A percentile compares a stretch with the other conserved stretches of the same genome.
phyloP scores from a whole-genome alignment of 35 echinoderm and acorn worm species.

The Heliocidaris erythrogramma region DNA sequence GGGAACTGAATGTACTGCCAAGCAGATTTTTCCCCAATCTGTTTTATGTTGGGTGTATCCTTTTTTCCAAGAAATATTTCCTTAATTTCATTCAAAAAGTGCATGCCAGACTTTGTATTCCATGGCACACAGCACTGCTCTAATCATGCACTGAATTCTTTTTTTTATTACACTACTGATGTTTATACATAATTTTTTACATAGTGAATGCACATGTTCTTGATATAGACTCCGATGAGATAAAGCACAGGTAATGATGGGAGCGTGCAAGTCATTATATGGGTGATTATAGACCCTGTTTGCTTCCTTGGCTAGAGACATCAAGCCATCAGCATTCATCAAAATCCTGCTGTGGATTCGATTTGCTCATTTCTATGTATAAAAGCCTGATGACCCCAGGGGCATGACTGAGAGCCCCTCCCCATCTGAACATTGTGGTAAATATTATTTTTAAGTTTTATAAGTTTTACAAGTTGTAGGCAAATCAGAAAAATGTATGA shows the following conservation, averaged over 20 bases:
- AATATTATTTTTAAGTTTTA: not conserved
- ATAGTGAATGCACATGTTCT: not conserved
- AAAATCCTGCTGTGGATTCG: not conserved
- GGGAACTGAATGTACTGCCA: too few relatives aligned
- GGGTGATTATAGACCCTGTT: not conserved
- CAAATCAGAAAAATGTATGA: not conserved
- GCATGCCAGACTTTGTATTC: too few relatives aligned
- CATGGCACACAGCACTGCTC: too few relatives aligned
- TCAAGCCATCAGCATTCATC: constrained; percentile 9
- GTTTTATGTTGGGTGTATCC: too few relatives aligned
- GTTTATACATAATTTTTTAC: not conserved
- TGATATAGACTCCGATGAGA: not conserved
- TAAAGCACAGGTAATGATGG: not conserved
- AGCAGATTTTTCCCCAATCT: too few relatives aligned
- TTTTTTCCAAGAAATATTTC: too few relatives aligned
- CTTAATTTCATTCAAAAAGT: too few relatives aligned
- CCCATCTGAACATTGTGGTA: not conserved
- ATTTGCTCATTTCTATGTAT: not conserved
- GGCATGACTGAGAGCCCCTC: not conserved
- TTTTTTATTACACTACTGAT: too few relatives aligned
- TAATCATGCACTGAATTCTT: too few relatives aligned
- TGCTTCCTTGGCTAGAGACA: not conserved
- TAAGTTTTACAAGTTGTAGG: not conserved
- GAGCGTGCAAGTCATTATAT: not conserved
- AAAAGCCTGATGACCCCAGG: not conserved